phyloP scores from a whole-genome alignment of 2,113 vertebrate species.

The Ploceus nigricollis region DNA sequence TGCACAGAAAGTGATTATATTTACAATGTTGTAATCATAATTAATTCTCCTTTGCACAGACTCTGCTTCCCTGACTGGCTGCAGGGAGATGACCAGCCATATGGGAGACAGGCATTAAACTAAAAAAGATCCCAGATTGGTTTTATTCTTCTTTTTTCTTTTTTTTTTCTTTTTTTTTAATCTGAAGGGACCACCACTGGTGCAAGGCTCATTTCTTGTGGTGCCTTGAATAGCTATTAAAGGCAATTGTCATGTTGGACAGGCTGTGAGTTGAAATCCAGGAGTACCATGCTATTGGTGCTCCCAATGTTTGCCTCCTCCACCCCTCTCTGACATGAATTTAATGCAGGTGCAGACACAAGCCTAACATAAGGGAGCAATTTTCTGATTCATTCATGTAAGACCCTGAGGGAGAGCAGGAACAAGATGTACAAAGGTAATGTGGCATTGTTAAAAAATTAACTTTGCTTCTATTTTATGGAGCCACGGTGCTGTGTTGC shows the following conservation, averaged over 20 bases:
- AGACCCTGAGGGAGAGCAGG: slow-evolving; percentile 73
- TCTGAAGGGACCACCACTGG: slow-evolving; percentile 48
- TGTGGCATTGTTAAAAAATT: slow-evolving; percentile 72
- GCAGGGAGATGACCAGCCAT: neutral
- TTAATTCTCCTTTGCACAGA: neutral
- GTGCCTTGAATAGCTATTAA: slow-evolving; percentile 52
- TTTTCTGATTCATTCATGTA: slow-evolving; percentile 79
- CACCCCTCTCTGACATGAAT: slow-evolving; percentile 69
- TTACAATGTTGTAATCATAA: neutral
- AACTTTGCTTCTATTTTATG: slow-evolving; percentile 65
- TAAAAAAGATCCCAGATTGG: neutral
- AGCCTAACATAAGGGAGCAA: slow-evolving; percentile 75
- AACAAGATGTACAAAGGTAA: slow-evolving; percentile 74
- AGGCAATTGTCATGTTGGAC: slow-evolving; percentile 44
- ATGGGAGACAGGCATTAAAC: neutral
- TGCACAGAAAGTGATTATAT: neutral
- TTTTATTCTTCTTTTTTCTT: neutral
- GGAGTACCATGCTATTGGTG: slow-evolving; percentile 62
- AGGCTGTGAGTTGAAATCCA: slow-evolving; percentile 44
- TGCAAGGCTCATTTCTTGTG: neutral
- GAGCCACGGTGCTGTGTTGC: slow-evolving; percentile 17
- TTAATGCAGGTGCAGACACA: slow-evolving; percentile 76
- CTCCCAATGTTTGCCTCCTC: slow-evolving; percentile 58
- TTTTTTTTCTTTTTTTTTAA: neutral
- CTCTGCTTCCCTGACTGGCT: neutral